These are phyloP conservation scores for Cydia amplana DNA, from an alignment of 1,140 invertebrate species.

Conservation along the genomic window DNA sequence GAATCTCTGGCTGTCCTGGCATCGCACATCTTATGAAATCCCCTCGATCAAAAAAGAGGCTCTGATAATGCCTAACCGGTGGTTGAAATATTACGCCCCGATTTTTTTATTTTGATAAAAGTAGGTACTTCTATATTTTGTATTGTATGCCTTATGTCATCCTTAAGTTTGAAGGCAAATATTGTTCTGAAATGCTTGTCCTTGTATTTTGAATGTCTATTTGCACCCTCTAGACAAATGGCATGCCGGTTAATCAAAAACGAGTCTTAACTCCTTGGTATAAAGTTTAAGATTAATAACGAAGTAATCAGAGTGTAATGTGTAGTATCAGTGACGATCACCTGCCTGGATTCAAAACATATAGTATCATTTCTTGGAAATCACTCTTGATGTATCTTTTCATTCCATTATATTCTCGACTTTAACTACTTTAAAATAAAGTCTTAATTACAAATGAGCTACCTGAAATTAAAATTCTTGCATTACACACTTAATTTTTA, in stretches of 20 bases:
- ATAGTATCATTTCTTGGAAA: background rate
- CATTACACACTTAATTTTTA: background rate
- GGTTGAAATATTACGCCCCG: too few relatives aligned
- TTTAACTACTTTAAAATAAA: background rate
- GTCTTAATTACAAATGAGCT: background rate
- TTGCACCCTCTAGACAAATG: conserved; percentile 7
- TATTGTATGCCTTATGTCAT: too few relatives aligned
- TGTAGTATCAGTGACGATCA: conserved; percentile 15
- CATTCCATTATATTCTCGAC: background rate
- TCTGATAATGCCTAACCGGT: too few relatives aligned
- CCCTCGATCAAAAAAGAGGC: too few relatives aligned
- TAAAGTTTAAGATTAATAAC: background rate
- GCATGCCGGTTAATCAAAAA: background rate
- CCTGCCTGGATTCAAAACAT: background rate
- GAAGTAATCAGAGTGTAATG: background rate
- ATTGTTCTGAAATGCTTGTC: too few relatives aligned
- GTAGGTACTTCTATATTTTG: too few relatives aligned
- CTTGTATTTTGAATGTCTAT: background rate
- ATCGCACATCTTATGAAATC: too few relatives aligned
- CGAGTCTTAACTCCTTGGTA: background rate
- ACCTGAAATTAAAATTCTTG: background rate
- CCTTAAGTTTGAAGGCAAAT: too few relatives aligned
- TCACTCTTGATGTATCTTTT: background rate
- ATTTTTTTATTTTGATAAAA: too few relatives aligned
- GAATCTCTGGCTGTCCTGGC: too few relatives aligned